Evolutionary conservation across 2,888 invertebrate species (phyloP), one percentile per base, ranked within the genome.

Genomic region (Glaucopsyche alexis): DNA sequence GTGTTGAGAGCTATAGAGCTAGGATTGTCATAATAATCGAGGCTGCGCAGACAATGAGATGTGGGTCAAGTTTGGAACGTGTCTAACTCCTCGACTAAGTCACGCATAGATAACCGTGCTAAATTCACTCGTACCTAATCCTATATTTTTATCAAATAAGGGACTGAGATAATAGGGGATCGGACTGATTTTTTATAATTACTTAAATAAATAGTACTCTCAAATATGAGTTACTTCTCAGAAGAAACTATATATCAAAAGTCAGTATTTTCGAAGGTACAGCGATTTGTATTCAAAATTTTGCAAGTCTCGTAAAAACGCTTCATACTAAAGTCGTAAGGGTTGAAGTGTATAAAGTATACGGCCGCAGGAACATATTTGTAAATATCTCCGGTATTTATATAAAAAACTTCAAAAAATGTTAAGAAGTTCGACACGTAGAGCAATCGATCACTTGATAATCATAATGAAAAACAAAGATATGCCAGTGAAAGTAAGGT

Each of bases 21-120:
- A 72, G 66, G 65, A 66, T 40, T 66, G 72, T 42, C 50, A 49
- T 49, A 38, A 72, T 80, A 82, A 84, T 82, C 83, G 89, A 90
- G 90, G 90, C 79, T 86, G 72, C 77, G 76, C 84, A 90, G 85
- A 92, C 91, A 92, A 91, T 91, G 82, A 83, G 83, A 89, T 87
- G 90, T 91, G 81, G 90, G 92, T 91, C 91, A 92, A 92, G 91
- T 91, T 90, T 85, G 83, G 74, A 75, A 80, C 79, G 84, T 84
- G 82, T 84, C 82, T 80, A 80, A 84, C 79, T 80, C 82, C 83
- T 79, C 79, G 77, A 79, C 79, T 76, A 79, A 78, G 83, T 86
- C 84, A 87, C 84, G 85, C 85, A 81, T 81, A 29, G 29, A 4
- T 29, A 79, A 79, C 75, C 76, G 76, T 75, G 72, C 60, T 40